Evolutionary conservation across 2,888 invertebrate species (phyloP).

Genomic region (Pediacus dermestoides): DNA sequence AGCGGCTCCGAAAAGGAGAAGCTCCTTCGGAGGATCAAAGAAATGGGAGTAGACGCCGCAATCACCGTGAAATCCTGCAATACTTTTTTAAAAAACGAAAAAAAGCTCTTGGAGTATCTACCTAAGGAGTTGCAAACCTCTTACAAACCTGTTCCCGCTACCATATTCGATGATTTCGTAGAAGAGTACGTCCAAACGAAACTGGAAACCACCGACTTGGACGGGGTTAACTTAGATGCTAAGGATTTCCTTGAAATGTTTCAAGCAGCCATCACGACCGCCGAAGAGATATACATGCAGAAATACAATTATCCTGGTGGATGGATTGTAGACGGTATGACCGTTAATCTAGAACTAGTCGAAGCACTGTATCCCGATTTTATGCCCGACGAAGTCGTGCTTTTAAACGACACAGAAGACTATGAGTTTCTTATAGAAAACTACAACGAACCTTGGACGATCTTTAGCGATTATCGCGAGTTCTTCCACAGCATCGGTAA

Average conservation of each 20-base stretch:
- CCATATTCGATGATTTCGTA: slow-evolving; percentile 49
- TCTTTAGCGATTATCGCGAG: slow-evolving; percentile 35
- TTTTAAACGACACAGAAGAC: slow-evolving; percentile 53
- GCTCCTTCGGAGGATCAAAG: too few relatives aligned
- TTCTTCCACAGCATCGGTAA: slow-evolving; percentile 38
- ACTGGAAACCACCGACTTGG: slow-evolving; percentile 46
- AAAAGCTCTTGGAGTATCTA: slow-evolving; percentile 26
- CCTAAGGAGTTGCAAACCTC: slow-evolving; percentile 31
- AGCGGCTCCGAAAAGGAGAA: background rate
- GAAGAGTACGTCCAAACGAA: slow-evolving; percentile 51
- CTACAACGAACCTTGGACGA: slow-evolving; percentile 23
- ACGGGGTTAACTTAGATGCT: slow-evolving; percentile 49
- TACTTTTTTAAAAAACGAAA: slow-evolving; percentile 21
- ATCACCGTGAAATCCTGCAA: slow-evolving; percentile 10
- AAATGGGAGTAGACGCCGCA: background rate
- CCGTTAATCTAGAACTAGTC: slow-evolving; percentile 53
- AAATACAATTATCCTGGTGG: slow-evolving; percentile 48
- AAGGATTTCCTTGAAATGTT: slow-evolving; percentile 52
- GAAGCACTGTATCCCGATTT: slow-evolving; percentile 49
- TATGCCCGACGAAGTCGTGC: slow-evolving; percentile 56
- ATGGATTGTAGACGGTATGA: slow-evolving; percentile 62
- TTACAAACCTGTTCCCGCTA: slow-evolving; percentile 34
- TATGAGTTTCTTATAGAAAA: slow-evolving; percentile 46
- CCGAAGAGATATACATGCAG: slow-evolving; percentile 45
- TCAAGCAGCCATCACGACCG: slow-evolving; percentile 41